Percentiles rank a stretch among this genome's conserved stretches.
Evolutionary conservation across 2,888 invertebrate species (phyloP).

Genomic region (Arge pagana): DNA sequence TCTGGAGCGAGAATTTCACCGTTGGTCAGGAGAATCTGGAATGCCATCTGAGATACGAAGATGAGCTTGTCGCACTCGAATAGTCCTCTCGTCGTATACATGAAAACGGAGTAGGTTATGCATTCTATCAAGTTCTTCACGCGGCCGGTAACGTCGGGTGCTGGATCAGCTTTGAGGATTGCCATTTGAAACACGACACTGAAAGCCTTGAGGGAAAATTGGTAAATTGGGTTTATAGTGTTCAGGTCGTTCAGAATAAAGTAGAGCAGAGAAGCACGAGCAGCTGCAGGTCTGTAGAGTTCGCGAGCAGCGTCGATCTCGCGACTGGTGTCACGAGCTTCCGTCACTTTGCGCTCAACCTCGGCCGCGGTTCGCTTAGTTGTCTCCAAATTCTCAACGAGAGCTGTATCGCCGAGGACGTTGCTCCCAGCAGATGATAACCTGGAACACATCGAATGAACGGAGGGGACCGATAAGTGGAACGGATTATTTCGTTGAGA

Average conservation of each 20-base stretch:
- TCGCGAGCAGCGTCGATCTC: slow-evolving; percentile 94
- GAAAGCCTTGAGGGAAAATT: slow-evolving; percentile 96
- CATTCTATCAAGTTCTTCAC: slow-evolving; percentile 91
- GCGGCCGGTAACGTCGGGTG: slow-evolving; percentile 76
- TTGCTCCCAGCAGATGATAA: slow-evolving; percentile 92
- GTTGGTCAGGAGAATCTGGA: slow-evolving; percentile 85
- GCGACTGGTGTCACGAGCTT: slow-evolving; percentile 88
- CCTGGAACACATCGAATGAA: slow-evolving; percentile 52
- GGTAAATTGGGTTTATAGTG: slow-evolving; percentile 96
- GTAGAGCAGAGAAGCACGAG: slow-evolving; percentile 90
- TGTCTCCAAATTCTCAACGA: slow-evolving; percentile 95
- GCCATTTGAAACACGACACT: slow-evolving; percentile 98
- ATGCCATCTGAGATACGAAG: slow-evolving; percentile 95
- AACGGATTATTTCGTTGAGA: slow-evolving; percentile 43
- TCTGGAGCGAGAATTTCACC: slow-evolving; percentile 85
- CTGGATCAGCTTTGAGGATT: slow-evolving; percentile 84
- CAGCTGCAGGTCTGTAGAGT: slow-evolving; percentile 84
- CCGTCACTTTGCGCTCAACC: slow-evolving; percentile 89
- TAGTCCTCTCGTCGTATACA: slow-evolving; percentile 91
- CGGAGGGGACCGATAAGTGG: background rate
- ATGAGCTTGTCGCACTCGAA: slow-evolving; percentile 97
- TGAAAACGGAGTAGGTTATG: slow-evolving; percentile 92
- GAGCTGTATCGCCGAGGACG: slow-evolving; percentile 89
- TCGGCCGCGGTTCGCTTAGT: slow-evolving; percentile 96
- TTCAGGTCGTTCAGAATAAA: slow-evolving; percentile 95